Conservation (phyloP, 2,113 vertebrate species). For the Hirundichthys speculiger region DNA sequence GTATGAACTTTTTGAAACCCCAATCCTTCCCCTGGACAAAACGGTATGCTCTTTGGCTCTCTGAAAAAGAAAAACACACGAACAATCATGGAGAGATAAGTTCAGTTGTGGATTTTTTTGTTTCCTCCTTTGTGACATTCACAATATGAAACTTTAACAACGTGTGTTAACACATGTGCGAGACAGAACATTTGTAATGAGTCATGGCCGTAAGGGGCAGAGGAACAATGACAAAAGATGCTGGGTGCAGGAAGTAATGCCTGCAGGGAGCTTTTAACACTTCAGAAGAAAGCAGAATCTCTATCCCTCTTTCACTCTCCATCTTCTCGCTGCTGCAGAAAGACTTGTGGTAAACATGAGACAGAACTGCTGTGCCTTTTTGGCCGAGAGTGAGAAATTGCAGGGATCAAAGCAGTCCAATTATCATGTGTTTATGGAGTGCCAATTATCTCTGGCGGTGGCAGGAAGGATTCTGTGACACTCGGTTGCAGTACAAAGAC, state of each 20-base stretch:
- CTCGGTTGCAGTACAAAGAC: slow-evolving; percentile 66
- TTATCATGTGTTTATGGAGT: slow-evolving; percentile 78
- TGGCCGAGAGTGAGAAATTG: slow-evolving; percentile 70
- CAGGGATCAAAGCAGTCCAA: slow-evolving; percentile 78
- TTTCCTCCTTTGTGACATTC: slow-evolving; percentile 15
- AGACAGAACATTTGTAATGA: slow-evolving; percentile 64
- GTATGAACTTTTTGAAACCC: slow-evolving; percentile 95
- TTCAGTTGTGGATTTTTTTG: slow-evolving; percentile 22
- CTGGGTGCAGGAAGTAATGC: slow-evolving; percentile 69
- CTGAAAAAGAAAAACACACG: slow-evolving; percentile 70
- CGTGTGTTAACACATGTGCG: slow-evolving; percentile 42
- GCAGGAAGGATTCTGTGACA: slow-evolving; percentile 69
- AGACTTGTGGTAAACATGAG: slow-evolving; percentile 70
- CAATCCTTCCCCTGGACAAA: slow-evolving; percentile 96
- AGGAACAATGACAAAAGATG: slow-evolving; percentile 68
- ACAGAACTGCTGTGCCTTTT: slow-evolving; percentile 63
- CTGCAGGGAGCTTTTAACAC: slow-evolving; percentile 76
- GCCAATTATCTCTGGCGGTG: slow-evolving; percentile 77
- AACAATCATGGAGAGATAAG: slow-evolving; percentile 46
- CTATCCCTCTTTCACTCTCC: slow-evolving; percentile 31
- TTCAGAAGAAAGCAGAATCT: slow-evolving; percentile 69
- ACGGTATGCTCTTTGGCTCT: slow-evolving; percentile 90
- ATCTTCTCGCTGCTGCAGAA: slow-evolving; percentile 60
- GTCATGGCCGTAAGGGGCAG: slow-evolving; percentile 59
- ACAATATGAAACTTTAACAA: slow-evolving; percentile 38